A percentile compares a stretch with the other conserved stretches of the same genome.
Evolutionary conservation across 1,140 invertebrate genomes (phyloP).

Genomic region (Drosophila ficusphila): DNA sequence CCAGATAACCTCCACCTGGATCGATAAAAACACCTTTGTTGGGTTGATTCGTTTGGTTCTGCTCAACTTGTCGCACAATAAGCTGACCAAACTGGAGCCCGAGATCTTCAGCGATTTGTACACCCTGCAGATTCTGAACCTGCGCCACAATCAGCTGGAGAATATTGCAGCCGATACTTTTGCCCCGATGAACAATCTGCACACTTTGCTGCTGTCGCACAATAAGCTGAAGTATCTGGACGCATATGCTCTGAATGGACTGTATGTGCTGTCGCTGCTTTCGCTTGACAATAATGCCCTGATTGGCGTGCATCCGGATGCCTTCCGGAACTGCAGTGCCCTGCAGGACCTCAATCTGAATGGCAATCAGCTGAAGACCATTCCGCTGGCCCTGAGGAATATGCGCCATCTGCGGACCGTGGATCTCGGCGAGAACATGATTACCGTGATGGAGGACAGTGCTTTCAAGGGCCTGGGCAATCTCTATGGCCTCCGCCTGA

Average conservation of each 20-base stretch:
- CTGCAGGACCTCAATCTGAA: conserved; percentile 94
- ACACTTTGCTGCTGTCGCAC: conserved; percentile 91
- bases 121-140: conserved; percentile 92
- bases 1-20: conserved; percentile 92
- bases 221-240: conserved; percentile 92
- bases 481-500: conserved; percentile 92
- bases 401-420: conserved; percentile 91
- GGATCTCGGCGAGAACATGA: conserved; percentile 93
- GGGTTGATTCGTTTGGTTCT: conserved; percentile 94
- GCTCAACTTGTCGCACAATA: conserved; percentile 93
- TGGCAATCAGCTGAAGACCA: conserved; percentile 91
- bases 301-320: conserved; percentile 90
- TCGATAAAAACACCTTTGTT: conserved; percentile 92
- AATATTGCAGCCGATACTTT: conserved; percentile 92
- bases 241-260: conserved; percentile 90
- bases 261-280: conserved; percentile 91
- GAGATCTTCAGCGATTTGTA: conserved; percentile 92
- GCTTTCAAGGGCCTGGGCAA: conserved; percentile 92
- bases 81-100: conserved; percentile 91
- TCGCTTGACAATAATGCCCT: conserved; percentile 92
- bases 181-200: conserved; percentile 92
- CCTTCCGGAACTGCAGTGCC: conserved; percentile 92
- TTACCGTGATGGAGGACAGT: conserved; percentile 90
- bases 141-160: conserved; percentile 92
- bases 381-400: conserved; percentile 91